Evolutionary conservation across 2,888 invertebrate species (phyloP), one percentile per base, ranked within the genome.

Genomic region (Geophilus truncorum): DNA sequence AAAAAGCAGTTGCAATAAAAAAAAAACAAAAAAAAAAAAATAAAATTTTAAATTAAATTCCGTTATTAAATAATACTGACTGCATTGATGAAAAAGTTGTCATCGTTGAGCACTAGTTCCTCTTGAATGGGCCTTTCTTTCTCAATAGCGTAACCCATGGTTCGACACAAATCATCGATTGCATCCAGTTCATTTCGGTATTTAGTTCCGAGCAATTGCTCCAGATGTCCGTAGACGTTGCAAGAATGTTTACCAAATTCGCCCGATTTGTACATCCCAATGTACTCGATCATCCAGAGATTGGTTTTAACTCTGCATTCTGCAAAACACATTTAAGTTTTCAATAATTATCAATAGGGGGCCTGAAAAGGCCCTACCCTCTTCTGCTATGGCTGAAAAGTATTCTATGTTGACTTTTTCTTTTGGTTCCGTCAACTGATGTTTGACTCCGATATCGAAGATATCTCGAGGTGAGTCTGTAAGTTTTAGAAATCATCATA

Each of bases 401-500:
- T n/a, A 45, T 40, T 78, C 78, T 40, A 78, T 45, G 21, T 78
- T 7, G 10, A 78, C 10, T 78, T 78, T 78, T 40, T 78, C 78
- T 45, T 25, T 78, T 7, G 78, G 78, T 25, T 78, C 45, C 0
- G 7, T 32, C n/a, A n/a, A n/a, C n/a, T n/a, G 21, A 1, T 32
- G 32, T 36, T 77, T 77, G 7, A 36, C 10, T 0, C 77, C 77
- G 32, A 34, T 34, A 77, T 77, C 32, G 3, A 32, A 4, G 15
- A 77, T 36, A 7, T 77, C 77, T 76, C 1, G 76, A 4, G 76
- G 28, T 1, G 28, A 2, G 12, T 32, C 77, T 30, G 36, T 18
- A 30, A n/a, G n/a, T n/a, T n/a, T n/a, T n/a, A n/a, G n/a, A n/a
- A n/a, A n/a, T n/a, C n/a, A n/a, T n/a, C n/a, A n/a, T n/a, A n/a